Conservation (phyloP, 2,113 vertebrate genomes). For the Anser cygnoides region DNA sequence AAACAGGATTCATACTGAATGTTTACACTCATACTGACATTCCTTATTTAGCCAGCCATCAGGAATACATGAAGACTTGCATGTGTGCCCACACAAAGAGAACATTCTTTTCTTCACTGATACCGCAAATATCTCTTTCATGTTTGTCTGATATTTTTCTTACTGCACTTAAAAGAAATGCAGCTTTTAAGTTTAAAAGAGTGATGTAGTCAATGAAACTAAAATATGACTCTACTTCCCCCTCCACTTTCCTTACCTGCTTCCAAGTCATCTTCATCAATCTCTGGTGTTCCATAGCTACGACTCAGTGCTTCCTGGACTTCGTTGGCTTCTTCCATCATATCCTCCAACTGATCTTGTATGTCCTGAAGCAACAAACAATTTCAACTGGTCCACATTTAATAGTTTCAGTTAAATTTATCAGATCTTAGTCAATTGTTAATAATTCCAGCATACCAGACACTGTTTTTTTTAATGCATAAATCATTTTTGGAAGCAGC, state of each 20-base stretch:
- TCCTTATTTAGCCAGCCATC: background rate
- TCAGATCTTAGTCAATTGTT: background rate
- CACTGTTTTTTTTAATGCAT: background rate
- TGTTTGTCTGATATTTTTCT: background rate
- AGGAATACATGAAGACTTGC: background rate
- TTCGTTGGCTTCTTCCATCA: slow-evolving; percentile 98
- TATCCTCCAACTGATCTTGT: slow-evolving; percentile 96
- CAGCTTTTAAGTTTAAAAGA: background rate
- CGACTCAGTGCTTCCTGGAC: slow-evolving; percentile 93
- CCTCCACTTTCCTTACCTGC: slow-evolving; percentile 80
- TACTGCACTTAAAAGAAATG: background rate
- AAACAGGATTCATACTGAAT: background rate
- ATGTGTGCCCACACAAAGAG: background rate
- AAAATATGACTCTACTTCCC: background rate
- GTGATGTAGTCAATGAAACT: background rate
- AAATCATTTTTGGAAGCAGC: background rate
- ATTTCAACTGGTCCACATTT: background rate
- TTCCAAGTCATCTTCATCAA: slow-evolving; percentile 96
- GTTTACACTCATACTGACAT: background rate
- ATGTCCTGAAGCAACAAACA: slow-evolving; percentile 80
- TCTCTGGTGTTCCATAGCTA: slow-evolving; percentile 94
- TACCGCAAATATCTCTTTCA: background rate
- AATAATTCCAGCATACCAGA: background rate
- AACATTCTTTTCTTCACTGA: background rate
- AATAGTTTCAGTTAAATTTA: background rate